phyloP scores from a whole-genome alignment of 2,888 invertebrate species.

The Neoitamus cyanurus region DNA sequence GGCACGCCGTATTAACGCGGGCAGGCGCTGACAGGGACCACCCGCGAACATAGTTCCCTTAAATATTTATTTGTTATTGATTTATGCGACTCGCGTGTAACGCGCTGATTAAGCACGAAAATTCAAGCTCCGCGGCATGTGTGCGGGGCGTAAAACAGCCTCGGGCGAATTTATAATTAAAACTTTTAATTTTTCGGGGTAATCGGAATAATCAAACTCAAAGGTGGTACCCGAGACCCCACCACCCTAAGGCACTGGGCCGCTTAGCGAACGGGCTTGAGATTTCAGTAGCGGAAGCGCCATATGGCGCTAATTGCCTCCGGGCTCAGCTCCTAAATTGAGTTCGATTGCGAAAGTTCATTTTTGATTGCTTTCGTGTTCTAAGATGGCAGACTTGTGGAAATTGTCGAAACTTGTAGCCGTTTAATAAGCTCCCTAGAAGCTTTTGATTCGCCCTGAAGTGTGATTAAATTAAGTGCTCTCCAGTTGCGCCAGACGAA shows the following conservation, averaged over 20 bases:
- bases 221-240: background rate
- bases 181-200: slow-evolving; percentile 22
- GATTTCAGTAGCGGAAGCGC: background rate
- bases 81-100: slow-evolving; percentile 25
- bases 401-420: background rate
- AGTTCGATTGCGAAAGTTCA: slow-evolving; percentile 41
- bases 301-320: slow-evolving; percentile 21
- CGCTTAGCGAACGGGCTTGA: background rate
- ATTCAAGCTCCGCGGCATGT: background rate
- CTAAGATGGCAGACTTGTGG: slow-evolving; percentile 2
- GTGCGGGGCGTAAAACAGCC: slow-evolving; percentile 8
- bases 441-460: slow-evolving; percentile 6
- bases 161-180: slow-evolving; percentile 25
- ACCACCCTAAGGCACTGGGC: background rate
- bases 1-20: slow-evolving; percentile 4
- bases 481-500: slow-evolving; percentile 1
- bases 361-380: slow-evolving; percentile 28
- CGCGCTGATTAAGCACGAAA: slow-evolving; percentile 12
- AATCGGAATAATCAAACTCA: background rate
- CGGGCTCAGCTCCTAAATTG: background rate
- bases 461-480: slow-evolving; percentile 16
- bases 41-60: background rate
- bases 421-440: background rate
- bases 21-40: background rate
- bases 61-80: slow-evolving; percentile 16